A percentile compares a stretch with the other conserved stretches of the same genome.
phyloP scores from a whole-genome alignment of 1,140 invertebrate species.

The Tetranychus urticae region DNA sequence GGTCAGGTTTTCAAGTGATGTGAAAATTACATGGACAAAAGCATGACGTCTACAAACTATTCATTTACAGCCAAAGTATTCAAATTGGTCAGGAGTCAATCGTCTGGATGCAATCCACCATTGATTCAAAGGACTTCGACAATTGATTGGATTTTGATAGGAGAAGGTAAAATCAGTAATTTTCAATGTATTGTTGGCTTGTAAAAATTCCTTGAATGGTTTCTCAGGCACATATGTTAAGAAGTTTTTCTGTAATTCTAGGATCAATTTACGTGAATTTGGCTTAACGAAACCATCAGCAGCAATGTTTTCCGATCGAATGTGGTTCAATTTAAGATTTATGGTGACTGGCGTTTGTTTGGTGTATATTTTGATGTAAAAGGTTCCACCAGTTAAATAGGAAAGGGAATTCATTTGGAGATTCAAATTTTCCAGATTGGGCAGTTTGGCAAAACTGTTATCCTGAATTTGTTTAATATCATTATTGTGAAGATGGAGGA shows the following conservation, averaged over 20 bases:
- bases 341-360: neutral
- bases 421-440: neutral
- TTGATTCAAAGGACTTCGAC: neutral
- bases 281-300: neutral
- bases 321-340: neutral
- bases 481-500: neutral
- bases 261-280: neutral
- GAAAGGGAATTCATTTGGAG: neutral
- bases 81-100: neutral
- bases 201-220: neutral
- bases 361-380: neutral
- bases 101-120: neutral
- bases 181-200: neutral
- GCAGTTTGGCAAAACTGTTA: neutral
- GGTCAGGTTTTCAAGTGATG: too few relatives aligned
- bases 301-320: neutral
- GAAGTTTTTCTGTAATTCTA: neutral
- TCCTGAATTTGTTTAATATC: neutral
- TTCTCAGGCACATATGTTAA: neutral
- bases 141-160: neutral
- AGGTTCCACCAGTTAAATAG: neutral
- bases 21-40: too few relatives aligned
- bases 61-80: neutral
- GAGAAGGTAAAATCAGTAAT: neutral
- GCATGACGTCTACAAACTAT: too few relatives aligned